Base-by-base conservation (phyloP, 2,888 invertebrate genomes). In the Papilio protenor region DNA sequence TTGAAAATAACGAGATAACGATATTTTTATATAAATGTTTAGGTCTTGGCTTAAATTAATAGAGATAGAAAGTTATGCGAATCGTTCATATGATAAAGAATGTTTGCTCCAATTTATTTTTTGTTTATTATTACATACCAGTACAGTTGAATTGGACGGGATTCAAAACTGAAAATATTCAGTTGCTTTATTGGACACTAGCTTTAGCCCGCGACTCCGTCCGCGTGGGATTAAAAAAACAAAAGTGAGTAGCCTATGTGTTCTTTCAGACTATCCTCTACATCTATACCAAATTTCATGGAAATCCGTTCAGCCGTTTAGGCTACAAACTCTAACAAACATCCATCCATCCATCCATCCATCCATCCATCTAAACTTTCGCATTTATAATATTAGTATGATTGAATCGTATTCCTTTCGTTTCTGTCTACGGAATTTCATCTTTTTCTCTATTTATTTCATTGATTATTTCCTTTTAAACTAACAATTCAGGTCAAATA, bases 111-210 rank as follows among this genome's bases (percentile, higher is more conserved):
- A 64, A 33, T 64, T 64, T 64, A 16, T 33, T 64, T 61, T 61
- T 64, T 61, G 14, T 61, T 27, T 27, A 61, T 27, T 12, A 61
- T 61, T 61, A 61, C 23, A 61, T 61, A 27, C 61, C 61, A 14
- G 61, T 61, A 27, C 61, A 14, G 27, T 27, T 33, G 40, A 66
- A 40, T 66, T 66, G 33, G 66, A 33, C 40, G 66, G n/a, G 40
- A 40, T 66, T 69, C 66, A 69, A 69, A n/a, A 66, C n/a, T 40
- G n/a, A 66, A 66, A 66, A 66, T 8, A n/a, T n/a, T 40, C 33
- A 64, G 33, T 33, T 16, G 2, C 40, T 66, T n/a, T n/a, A 40
- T 40, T 12, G 66, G 16, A 64, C 40, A 27, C 27, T 27, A 27
- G 27, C 27, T 2, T 27, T 27, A 27, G 27, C 27, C 27, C 27